A percentile compares a stretch with the other conserved stretches of the same genome.
These are phyloP conservation scores for Lytechinus variegatus DNA, from an alignment of 35 echinoderm and acorn worm genomes.

Conservation along the genomic window DNA sequence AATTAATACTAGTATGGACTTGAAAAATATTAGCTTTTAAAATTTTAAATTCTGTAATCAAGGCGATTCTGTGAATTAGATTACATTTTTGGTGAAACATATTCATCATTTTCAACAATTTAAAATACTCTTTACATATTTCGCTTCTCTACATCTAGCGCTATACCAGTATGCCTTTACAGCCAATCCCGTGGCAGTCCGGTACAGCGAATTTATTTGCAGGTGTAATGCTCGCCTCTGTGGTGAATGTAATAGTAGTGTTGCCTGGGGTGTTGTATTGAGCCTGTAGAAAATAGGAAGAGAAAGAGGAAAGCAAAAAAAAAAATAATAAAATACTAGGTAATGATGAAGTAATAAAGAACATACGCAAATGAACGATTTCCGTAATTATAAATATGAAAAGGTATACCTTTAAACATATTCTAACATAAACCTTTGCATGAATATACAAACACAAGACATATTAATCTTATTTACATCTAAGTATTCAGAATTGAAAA, in stretches of 20 bases:
- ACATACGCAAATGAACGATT: neutral
- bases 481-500: too few species aligned
- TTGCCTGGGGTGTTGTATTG: neutral
- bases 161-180: constrained; percentile 46
- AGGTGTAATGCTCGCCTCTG: constrained; percentile 49
- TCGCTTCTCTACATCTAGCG: neutral
- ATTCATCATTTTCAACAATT: too few species aligned
- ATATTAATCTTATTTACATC: too few species aligned
- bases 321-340: neutral
- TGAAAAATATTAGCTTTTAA: too few species aligned
- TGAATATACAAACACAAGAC: too few species aligned
- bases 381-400: too few species aligned
- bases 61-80: too few species aligned
- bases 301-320: neutral
- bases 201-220: constrained; percentile 37
- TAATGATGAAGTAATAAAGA: neutral
- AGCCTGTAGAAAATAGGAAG: neutral
- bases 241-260: constrained; percentile 30
- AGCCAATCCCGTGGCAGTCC: constrained; percentile 37
- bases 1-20: too few species aligned
- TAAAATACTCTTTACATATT: neutral
- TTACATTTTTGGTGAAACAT: too few species aligned
- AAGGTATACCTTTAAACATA: too few species aligned
- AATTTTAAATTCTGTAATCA: too few species aligned
- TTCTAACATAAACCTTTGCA: too few species aligned